These are phyloP conservation scores for Gallinago paraguaiae DNA, from an alignment of 2,113 vertebrate species.

Conservation along the genomic window DNA sequence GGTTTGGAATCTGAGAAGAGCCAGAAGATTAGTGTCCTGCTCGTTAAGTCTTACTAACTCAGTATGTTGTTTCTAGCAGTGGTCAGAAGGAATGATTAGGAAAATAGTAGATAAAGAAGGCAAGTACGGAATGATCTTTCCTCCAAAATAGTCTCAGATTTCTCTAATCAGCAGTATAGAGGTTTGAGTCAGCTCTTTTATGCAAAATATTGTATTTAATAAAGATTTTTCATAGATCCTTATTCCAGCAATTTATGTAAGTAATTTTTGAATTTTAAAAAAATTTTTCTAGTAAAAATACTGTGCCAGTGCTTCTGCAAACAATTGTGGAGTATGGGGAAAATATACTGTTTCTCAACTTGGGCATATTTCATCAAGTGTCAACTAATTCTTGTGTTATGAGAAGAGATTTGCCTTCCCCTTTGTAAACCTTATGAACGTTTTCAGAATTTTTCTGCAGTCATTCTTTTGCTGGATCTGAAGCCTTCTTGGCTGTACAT, in stretches of 20 bases:
- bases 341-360: background rate
- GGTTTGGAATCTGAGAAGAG: background rate
- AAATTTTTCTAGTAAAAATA: background rate
- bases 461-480: background rate
- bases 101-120: background rate
- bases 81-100: background rate
- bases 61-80: background rate
- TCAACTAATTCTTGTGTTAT: background rate
- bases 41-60: background rate
- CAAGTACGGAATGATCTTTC: background rate
- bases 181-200: background rate
- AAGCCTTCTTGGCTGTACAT: background rate
- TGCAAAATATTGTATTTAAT: background rate
- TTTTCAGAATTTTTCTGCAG: background rate
- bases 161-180: background rate
- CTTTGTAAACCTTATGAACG: background rate
- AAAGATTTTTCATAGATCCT: background rate
- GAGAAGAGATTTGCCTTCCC: background rate
- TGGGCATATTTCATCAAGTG: background rate
- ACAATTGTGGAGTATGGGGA: background rate
- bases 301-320: background rate
- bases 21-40: background rate
- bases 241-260: background rate
- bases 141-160: background rate
- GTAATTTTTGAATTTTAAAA: background rate